phyloP scores from a whole-genome alignment of 2,888 invertebrate species.

The Encarsia formosa region DNA sequence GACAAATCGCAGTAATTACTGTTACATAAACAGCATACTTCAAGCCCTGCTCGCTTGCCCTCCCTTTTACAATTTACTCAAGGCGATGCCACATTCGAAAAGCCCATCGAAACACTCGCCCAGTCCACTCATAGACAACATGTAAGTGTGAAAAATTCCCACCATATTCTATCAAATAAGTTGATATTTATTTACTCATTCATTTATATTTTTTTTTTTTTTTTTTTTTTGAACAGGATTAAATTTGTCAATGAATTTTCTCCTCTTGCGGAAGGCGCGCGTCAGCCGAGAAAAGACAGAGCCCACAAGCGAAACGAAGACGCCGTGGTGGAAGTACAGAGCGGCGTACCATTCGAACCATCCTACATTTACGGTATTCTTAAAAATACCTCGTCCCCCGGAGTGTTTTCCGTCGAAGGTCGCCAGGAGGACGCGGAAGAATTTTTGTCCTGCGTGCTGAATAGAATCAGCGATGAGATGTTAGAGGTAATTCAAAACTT shows the following conservation, averaged over 20 bases:
- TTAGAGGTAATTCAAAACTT: constrained; percentile 66
- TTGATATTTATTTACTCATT: background rate
- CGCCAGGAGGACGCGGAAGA: constrained; percentile 97
- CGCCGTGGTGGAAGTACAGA: constrained; percentile 55
- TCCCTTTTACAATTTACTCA: constrained; percentile 88
- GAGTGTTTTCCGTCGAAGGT: constrained; percentile 73
- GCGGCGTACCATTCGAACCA: constrained; percentile 87
- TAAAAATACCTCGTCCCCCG: constrained; percentile 69
- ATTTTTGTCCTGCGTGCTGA: constrained; percentile 87
- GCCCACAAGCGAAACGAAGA: constrained; percentile 51
- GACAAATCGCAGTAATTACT: constrained; percentile 91
- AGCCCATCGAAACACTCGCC: constrained; percentile 53
- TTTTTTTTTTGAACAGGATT: constrained; percentile 54
- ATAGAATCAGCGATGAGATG: constrained; percentile 96
- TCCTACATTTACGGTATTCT: constrained; percentile 80
- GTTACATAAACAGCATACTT: constrained; percentile 92
- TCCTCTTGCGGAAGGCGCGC: constrained; percentile 59
- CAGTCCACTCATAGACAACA: constrained; percentile 86
- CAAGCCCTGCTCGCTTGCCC: constrained; percentile 93
- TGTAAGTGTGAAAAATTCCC: constrained; percentile 61
- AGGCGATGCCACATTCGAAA: constrained; percentile 66
- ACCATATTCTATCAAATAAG: background rate
- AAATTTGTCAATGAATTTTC: constrained; percentile 77
- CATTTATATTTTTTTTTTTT: background rate
- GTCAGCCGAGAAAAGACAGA: constrained; percentile 51